Evolutionary conservation across 2,797 vertebrate genomes (phyloP).

Genomic region (Pangasius krempfi): DNA sequence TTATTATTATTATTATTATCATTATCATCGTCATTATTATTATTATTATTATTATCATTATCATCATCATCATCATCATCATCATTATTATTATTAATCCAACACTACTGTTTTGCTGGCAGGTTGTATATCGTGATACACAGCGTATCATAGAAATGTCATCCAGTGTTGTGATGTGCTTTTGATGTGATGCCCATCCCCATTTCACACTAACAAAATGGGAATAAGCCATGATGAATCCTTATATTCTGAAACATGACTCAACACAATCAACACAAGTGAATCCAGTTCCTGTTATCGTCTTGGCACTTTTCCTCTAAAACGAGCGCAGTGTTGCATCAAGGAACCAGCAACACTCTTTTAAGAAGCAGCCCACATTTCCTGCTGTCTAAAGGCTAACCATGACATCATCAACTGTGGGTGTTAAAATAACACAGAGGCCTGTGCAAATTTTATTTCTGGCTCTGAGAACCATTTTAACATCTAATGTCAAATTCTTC

Average conservation of each 20-base stretch:
- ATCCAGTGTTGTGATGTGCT: background rate
- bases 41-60: background rate
- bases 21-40: too few relatives aligned
- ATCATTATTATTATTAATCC: background rate
- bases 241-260: background rate
- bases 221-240: background rate
- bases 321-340: background rate
- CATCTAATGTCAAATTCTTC: background rate
- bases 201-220: background rate
- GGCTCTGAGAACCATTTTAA: background rate
- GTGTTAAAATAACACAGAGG: background rate
- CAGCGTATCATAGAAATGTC: background rate
- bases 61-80: too few relatives aligned
- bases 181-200: background rate
- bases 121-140: background rate
- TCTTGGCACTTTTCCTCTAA: background rate
- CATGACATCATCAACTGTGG: slow-evolving; percentile 11
- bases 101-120: background rate
- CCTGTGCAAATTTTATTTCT: background rate
- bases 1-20: background rate
- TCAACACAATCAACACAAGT: background rate
- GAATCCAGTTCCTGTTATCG: background rate
- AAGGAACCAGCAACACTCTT: background rate
- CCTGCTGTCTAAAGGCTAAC: background rate
- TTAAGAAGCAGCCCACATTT: background rate